Conservation (phyloP, 2,888 invertebrate genomes). For the Drosophila mulleri region DNA sequence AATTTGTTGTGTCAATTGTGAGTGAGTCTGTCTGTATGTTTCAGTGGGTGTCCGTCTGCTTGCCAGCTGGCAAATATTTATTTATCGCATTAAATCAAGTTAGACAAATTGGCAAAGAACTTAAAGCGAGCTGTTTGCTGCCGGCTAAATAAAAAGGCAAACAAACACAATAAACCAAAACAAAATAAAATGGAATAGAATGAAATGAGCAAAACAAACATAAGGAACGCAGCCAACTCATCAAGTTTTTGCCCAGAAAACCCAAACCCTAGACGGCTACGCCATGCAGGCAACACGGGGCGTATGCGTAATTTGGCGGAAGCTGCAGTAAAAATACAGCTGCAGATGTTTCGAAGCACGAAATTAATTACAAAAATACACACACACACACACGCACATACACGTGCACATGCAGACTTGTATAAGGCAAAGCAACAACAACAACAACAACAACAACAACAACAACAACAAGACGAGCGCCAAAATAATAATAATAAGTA, state of each 20-base stretch:
- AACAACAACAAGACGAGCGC: conserved; percentile 27
- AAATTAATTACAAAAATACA: conserved; percentile 73
- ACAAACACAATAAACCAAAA: conserved; percentile 13
- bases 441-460: conserved; percentile 29
- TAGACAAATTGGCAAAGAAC: conserved; percentile 57
- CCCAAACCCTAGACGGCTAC: conserved; percentile 20
- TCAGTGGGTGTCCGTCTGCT: conserved; percentile 7
- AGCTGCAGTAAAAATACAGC: conserved; percentile 78
- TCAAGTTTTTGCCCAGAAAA: conserved; percentile 53
- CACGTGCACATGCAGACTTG: background rate
- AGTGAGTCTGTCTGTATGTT: background rate
- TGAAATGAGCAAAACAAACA: conserved; percentile 33
- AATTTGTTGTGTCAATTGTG: conserved; percentile 69
- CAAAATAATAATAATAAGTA: conserved; percentile 72
- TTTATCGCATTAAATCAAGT: conserved; percentile 63
- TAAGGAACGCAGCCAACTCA: conserved; percentile 51
- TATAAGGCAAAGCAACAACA: conserved; percentile 34
- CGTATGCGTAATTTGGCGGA: conserved; percentile 75
- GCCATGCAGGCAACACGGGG: conserved; percentile 37
- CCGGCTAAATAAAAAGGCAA: conserved; percentile 6
- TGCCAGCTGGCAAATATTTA: conserved; percentile 53
- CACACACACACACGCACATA: conserved; percentile 34
- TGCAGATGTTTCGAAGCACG: conserved; percentile 81
- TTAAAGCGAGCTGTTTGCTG: conserved; percentile 33
- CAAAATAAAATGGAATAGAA: conserved; percentile 34